phyloP scores from a whole-genome alignment of 2,113 vertebrate genomes.

The Canis aureus region DNA sequence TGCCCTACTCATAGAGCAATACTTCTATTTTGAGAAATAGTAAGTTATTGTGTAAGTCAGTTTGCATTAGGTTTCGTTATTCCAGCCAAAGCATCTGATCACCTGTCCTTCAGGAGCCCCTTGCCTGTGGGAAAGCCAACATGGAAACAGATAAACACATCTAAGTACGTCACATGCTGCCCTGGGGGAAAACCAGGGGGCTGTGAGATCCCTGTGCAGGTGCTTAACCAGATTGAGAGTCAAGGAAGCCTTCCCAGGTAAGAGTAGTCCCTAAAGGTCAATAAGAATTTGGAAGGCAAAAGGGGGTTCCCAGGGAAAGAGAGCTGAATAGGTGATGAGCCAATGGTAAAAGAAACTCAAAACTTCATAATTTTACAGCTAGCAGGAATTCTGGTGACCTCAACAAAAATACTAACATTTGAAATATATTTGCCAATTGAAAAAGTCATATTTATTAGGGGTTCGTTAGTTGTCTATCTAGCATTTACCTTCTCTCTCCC shows the following conservation, averaged over 20 bases:
- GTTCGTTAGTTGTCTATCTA: not conserved
- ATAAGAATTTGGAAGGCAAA: not conserved
- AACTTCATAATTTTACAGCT: not conserved
- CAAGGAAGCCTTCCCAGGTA: not conserved
- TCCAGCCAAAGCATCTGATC: not conserved
- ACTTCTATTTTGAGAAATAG: constrained; percentile 1
- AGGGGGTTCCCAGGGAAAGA: not conserved
- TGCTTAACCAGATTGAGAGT: not conserved
- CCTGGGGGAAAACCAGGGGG: not conserved
- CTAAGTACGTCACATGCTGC: not conserved
- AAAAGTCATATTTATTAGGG: not conserved
- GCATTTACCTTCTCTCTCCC: not conserved
- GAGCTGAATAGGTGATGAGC: not conserved
- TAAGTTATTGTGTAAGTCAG: constrained; percentile 8
- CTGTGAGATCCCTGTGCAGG: not conserved
- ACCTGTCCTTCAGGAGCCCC: not conserved
- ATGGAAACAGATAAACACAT: not conserved
- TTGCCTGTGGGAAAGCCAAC: not conserved
- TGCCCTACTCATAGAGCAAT: not conserved
- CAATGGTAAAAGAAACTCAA: not conserved
- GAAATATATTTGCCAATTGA: not conserved
- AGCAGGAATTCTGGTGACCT: constrained; percentile 19
- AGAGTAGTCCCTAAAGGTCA: not conserved
- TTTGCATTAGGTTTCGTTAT: constrained; percentile 49
- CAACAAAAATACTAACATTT: not conserved